These are phyloP conservation scores for Heterocephalus glaber DNA, from an alignment of 2,113 vertebrate genomes.

Conservation along the genomic window DNA sequence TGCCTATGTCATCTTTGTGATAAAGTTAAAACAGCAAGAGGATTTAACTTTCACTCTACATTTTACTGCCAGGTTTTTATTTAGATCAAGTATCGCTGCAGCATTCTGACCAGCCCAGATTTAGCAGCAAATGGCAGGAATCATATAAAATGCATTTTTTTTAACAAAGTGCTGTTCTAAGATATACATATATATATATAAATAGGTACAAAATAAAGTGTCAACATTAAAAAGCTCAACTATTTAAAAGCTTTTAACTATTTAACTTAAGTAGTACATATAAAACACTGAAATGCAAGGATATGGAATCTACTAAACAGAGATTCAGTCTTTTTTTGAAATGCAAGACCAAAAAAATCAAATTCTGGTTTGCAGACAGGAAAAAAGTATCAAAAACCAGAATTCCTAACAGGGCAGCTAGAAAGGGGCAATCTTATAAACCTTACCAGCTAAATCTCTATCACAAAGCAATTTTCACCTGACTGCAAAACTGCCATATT, in stretches of 20 bases:
- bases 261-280: conserved; percentile 90
- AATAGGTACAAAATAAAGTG: conserved; percentile 96
- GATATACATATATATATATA: conserved; percentile 96
- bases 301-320: conserved; percentile 87
- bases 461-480: conserved; percentile 76
- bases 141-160: conserved; percentile 92
- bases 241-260: conserved; percentile 89
- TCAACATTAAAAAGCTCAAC: conserved; percentile 94
- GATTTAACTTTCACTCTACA: conserved; percentile 89
- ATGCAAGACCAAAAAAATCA: conserved; percentile 89
- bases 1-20: conserved; percentile 92
- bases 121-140: conserved; percentile 99
- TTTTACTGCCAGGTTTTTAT: conserved; percentile 91
- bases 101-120: conserved; percentile 98
- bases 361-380: conserved; percentile 88
- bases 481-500: conserved; percentile 80
- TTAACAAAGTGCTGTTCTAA: conserved; percentile 99
- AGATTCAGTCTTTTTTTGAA: conserved; percentile 86
- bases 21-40: conserved; percentile 89
- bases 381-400: conserved; percentile 83
- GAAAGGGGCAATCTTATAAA: conserved; percentile 81
- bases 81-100: conserved; percentile 97
- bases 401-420: conserved; percentile 79
- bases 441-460: conserved; percentile 84
- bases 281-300: conserved; percentile 90